phyloP scores from a whole-genome alignment of 2,888 invertebrate genomes.

The Elysia crispata region DNA sequence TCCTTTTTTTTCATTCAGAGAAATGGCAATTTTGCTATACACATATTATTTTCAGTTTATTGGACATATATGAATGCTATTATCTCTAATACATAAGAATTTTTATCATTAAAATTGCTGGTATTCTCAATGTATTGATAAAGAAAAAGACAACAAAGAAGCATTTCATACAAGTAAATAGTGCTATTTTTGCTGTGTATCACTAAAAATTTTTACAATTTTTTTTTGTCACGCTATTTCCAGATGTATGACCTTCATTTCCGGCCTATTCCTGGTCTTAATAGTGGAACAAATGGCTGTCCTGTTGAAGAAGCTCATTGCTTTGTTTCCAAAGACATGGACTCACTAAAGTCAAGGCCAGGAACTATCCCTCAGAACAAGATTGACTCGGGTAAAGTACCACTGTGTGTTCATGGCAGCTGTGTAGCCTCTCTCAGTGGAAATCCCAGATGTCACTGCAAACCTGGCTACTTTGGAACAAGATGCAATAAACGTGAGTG shows the following conservation, averaged over 20 bases:
- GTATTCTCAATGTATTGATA: too few species aligned
- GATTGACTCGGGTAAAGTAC: too few species aligned
- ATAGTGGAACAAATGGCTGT: constrained; percentile 83
- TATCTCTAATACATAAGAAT: too few species aligned
- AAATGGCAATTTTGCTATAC: too few species aligned
- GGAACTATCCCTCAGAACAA: constrained; percentile 48
- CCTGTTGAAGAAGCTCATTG: constrained; percentile 95
- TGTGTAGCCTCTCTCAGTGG: constrained; percentile 87
- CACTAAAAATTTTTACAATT: neutral
- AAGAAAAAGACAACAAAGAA: too few species aligned
- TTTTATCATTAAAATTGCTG: too few species aligned
- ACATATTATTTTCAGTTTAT: too few species aligned
- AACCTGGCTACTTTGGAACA: constrained; percentile 93
- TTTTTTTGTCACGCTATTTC: constrained; percentile 54
- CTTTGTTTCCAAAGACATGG: too few species aligned
- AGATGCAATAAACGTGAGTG: constrained; percentile 76
- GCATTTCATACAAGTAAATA: neutral
- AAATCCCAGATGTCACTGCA: constrained; percentile 90
- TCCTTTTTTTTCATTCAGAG: too few species aligned
- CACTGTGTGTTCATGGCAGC: too few species aligned
- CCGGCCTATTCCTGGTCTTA: constrained; percentile 88
- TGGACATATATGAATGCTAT: too few species aligned
- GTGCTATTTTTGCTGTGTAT: neutral
- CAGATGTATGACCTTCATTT: constrained; percentile 90
- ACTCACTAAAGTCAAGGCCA: too few species aligned